phyloP scores from a whole-genome alignment of 2,888 invertebrate species.

The Bruchidius siliquastri region DNA sequence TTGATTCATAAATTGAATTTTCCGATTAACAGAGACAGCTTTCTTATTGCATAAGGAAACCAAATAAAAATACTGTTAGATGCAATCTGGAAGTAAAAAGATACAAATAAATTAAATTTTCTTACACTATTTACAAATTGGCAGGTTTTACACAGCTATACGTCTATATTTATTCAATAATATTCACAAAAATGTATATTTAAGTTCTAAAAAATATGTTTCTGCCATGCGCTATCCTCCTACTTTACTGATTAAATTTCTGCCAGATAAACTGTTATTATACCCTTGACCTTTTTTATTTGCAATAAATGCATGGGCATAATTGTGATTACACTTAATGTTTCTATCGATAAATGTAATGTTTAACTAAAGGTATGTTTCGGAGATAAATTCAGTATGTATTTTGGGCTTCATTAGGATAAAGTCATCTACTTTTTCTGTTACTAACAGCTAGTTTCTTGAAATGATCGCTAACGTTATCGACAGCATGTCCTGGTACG shows the following conservation, averaged over 20 bases:
- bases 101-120: neutral
- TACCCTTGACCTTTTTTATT: neutral
- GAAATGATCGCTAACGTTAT: too few species aligned
- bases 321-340: too few species aligned
- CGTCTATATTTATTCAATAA: neutral
- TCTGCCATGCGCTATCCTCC: neutral
- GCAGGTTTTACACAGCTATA: constrained; percentile 1
- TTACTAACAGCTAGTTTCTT: too few species aligned
- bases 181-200: neutral
- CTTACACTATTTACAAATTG: neutral
- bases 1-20: neutral
- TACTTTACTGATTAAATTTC: neutral
- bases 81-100: neutral
- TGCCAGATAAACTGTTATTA: neutral
- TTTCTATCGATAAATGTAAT: too few species aligned
- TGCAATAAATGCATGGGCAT: too few species aligned
- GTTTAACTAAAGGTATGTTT: too few species aligned
- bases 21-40: neutral
- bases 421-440: too few species aligned
- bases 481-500: too few species aligned
- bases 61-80: neutral
- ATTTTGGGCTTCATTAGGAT: too few species aligned
- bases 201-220: neutral
- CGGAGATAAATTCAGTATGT: too few species aligned
- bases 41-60: neutral